phyloP scores from a whole-genome alignment of 92 coral and sea anemone species.

The Paramuricea clavata region DNA sequence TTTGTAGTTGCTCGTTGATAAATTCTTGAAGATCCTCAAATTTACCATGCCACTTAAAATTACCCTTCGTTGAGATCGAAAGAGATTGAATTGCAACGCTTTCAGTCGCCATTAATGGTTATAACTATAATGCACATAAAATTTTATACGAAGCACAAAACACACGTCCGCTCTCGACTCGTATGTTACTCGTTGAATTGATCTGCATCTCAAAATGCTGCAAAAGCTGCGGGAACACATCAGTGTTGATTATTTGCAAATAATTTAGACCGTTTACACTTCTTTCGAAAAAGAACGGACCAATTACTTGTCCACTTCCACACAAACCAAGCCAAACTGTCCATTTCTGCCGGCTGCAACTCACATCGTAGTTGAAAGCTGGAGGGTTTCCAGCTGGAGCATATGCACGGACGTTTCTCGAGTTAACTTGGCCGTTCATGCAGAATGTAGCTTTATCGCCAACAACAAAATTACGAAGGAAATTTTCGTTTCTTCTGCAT shows the following conservation, averaged over 20 bases:
- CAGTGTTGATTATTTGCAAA: slow-evolving; percentile 26
- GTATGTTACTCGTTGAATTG: no score
- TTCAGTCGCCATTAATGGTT: no score
- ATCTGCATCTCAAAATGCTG: slow-evolving; percentile 27
- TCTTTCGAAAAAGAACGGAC: slow-evolving; percentile 25
- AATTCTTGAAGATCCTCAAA: no score
- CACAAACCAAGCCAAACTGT: slow-evolving; percentile 46
- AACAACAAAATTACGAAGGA: slow-evolving; percentile 16
- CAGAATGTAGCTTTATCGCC: slow-evolving; percentile 44
- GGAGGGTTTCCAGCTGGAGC: slow-evolving; percentile 41
- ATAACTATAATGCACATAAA: no score
- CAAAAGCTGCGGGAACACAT: slow-evolving; percentile 26
- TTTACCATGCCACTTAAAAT: no score
- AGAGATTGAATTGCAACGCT: no score
- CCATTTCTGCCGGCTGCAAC: slow-evolving; percentile 22
- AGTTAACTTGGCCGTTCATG: slow-evolving; percentile 34
- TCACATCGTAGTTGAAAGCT: slow-evolving; percentile 38
- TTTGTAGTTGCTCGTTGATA: no score
- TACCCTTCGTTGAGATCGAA: no score
- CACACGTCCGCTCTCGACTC: no score
- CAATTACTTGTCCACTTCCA: slow-evolving; percentile 35
- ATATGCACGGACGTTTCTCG: slow-evolving; percentile 24
- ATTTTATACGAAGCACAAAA: no score
- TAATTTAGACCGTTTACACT: slow-evolving; percentile 24
- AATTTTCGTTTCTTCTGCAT: not conserved